These are phyloP conservation scores for Hypsibius dujardini DNA, from an alignment of 1,140 invertebrate genomes.

Conservation along the genomic window DNA sequence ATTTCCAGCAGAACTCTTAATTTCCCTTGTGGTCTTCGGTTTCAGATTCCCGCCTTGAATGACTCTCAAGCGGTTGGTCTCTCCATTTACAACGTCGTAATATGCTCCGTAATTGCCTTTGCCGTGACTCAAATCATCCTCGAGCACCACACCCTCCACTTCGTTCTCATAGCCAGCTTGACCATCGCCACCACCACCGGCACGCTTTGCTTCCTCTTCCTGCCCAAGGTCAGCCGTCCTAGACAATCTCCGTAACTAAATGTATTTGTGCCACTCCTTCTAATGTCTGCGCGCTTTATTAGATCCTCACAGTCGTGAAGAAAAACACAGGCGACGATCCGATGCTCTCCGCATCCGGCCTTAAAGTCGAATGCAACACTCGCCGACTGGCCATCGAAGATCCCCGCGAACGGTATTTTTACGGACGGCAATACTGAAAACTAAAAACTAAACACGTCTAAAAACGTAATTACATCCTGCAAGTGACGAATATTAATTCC, in stretches of 20 bases:
- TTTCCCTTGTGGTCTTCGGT: slow-evolving; percentile 20
- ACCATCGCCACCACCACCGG: slow-evolving; percentile 67
- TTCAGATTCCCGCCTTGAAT: slow-evolving; percentile 32
- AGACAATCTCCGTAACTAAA: slow-evolving; percentile 12
- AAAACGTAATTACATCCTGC: no score
- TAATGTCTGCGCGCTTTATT: neutral
- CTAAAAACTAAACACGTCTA: no score
- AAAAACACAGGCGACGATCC: slow-evolving; percentile 45
- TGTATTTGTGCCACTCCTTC: neutral
- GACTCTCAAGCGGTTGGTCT: slow-evolving; percentile 41
- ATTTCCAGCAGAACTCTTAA: no score
- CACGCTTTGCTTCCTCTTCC: slow-evolving; percentile 62
- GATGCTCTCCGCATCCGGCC: slow-evolving; percentile 63
- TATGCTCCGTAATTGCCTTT: slow-evolving; percentile 64
- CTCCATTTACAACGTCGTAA: slow-evolving; percentile 75
- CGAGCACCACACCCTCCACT: slow-evolving; percentile 61
- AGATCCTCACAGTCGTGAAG: slow-evolving; percentile 34
- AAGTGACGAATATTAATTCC: no score
- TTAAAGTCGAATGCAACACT: slow-evolving; percentile 70
- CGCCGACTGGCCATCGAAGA: slow-evolving; percentile 43
- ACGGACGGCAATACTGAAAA: no score
- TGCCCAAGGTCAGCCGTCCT: slow-evolving; percentile 48
- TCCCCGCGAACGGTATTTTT: slow-evolving; percentile 41
- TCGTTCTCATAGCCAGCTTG: slow-evolving; percentile 57
- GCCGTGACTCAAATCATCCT: slow-evolving; percentile 64